A percentile compares a stretch with the other conserved stretches of the same genome.
phyloP scores from a whole-genome alignment of 2,113 vertebrate species.

The Craseonycteris thonglongyai region DNA sequence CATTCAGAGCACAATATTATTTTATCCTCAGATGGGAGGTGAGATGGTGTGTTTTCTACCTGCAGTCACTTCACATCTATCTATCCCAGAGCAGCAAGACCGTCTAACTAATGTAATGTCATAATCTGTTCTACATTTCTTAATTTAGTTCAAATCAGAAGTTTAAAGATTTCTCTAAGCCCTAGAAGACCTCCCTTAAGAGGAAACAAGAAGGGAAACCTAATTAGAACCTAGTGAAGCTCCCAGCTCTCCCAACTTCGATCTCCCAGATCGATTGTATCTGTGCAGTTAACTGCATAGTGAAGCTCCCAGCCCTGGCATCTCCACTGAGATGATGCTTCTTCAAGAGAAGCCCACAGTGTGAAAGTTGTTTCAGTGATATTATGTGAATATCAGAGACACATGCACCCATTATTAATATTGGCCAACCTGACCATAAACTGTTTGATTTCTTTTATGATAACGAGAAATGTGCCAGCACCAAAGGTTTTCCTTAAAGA shows the following conservation, averaged over 20 bases:
- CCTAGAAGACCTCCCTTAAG: not conserved
- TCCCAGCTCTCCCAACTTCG: not conserved
- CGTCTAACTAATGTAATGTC: not conserved
- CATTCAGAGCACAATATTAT: not conserved
- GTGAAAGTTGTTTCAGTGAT: not conserved
- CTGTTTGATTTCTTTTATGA: not conserved
- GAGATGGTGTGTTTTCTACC: not conserved
- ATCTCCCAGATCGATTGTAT: not conserved
- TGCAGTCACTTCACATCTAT: not conserved
- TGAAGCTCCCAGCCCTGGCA: fast-evolving
- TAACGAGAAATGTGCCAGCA: not conserved
- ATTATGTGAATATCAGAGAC: not conserved
- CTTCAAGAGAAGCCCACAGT: not conserved
- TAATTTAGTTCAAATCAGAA: not conserved
- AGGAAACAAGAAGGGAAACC: not conserved
- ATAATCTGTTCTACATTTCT: not conserved
- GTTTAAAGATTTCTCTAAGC: not conserved
- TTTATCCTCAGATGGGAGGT: not conserved
- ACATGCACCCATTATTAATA: not conserved
- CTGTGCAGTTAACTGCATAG: not conserved
- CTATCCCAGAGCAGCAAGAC: not conserved
- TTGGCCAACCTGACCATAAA: not conserved
- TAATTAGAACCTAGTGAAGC: not conserved
- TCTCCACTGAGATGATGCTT: not conserved
- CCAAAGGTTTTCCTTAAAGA: not conserved